phyloP scores from a whole-genome alignment of 2,797 vertebrate genomes.

The Phoxinus dragarum region DNA sequence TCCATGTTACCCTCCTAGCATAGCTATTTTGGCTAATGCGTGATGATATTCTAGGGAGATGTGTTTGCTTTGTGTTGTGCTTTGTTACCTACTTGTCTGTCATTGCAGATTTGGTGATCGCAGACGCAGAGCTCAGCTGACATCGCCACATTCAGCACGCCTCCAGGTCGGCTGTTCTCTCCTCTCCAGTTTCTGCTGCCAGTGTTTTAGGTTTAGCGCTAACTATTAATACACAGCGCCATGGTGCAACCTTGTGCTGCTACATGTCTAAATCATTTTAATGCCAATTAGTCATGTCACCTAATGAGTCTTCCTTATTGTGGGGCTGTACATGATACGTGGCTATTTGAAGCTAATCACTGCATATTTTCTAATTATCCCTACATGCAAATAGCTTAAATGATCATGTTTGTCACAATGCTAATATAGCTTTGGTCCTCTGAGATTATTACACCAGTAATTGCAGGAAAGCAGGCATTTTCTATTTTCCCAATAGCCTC shows the following conservation, averaged over 20 bases:
- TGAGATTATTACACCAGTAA: conserved; percentile 53
- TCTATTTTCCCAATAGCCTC: conserved; percentile 44
- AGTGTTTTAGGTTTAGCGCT: conserved; percentile 29
- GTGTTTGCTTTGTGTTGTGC: conserved; percentile 67
- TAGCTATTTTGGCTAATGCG: conserved; percentile 67
- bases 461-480: conserved; percentile 54
- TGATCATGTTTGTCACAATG: conserved; percentile 46
- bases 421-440: conserved; percentile 43
- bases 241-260: conserved; percentile 37
- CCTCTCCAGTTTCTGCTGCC: conserved; percentile 59
- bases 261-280: conserved; percentile 44
- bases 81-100: conserved; percentile 79
- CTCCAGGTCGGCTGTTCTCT: conserved; percentile 72
- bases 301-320: conserved; percentile 46
- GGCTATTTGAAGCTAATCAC: conserved; percentile 54
- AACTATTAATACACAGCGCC: conserved; percentile 52
- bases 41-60: conserved; percentile 70
- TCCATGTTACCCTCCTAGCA: conserved; percentile 67
- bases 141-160: conserved; percentile 69
- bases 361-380: conserved; percentile 49
- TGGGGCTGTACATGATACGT: conserved; percentile 1
- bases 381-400: conserved; percentile 46
- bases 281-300: conserved; percentile 44
- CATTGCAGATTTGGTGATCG: conserved; percentile 77
- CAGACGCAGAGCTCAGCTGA: conserved; percentile 73